Percentiles rank a stretch among this genome's conserved stretches.
These are phyloP conservation scores for Caenorhabditis brenneri DNA, from an alignment of 1,140 invertebrate species.

Conservation along the genomic window DNA sequence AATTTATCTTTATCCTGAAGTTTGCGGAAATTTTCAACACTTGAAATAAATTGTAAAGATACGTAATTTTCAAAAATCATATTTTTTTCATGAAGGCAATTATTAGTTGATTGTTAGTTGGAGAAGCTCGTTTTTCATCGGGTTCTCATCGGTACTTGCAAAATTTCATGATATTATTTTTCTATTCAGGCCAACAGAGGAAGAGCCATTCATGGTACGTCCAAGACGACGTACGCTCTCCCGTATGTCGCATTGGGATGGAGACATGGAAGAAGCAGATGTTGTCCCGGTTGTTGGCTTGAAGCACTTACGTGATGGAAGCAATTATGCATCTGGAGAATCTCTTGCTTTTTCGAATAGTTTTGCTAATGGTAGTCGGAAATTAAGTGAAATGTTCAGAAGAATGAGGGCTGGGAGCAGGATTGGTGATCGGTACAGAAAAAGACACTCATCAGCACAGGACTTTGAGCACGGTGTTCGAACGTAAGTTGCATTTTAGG, in stretches of 20 bases:
- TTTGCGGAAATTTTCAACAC: too few species aligned
- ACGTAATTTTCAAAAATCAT: too few species aligned
- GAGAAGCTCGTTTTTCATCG: too few species aligned
- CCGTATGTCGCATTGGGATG: constrained; percentile 17
- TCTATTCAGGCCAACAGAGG: constrained; percentile 5
- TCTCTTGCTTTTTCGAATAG: constrained; percentile 6
- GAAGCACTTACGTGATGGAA: neutral
- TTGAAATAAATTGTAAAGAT: too few species aligned
- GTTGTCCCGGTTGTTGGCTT: constrained; percentile 3
- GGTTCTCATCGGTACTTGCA: too few species aligned
- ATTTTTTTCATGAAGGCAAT: too few species aligned
- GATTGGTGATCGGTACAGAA: constrained; percentile 6
- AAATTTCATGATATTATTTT: neutral
- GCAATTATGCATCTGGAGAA: constrained; percentile 18
- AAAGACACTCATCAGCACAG: constrained; percentile 7
- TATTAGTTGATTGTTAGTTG: too few species aligned
- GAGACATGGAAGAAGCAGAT: constrained; percentile 1
- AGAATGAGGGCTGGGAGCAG: constrained; percentile 3
- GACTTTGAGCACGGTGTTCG: neutral
- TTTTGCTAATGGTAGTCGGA: neutral
- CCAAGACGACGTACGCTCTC: neutral
- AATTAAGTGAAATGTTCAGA: constrained; percentile 25
- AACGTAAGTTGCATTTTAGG: neutral
- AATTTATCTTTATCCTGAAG: too few species aligned
- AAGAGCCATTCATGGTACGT: constrained; percentile 20